Base-by-base conservation (phyloP, 2,797 vertebrate species). In the Acrossocheilus wenchowensis region DNA sequence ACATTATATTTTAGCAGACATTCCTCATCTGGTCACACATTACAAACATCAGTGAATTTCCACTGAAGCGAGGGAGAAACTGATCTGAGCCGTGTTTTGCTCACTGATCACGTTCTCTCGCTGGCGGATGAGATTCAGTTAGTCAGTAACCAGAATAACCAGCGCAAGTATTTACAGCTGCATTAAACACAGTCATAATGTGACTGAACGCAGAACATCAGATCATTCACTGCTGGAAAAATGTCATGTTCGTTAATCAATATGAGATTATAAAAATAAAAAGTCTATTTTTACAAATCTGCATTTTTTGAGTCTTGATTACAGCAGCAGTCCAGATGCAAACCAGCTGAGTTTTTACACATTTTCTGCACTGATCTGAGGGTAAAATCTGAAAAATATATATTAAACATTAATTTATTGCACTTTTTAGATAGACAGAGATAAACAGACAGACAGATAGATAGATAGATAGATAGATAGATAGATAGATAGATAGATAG, bases 101-200 rank as follows among this genome's bases (percentile, higher is more conserved):
- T 69, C 68, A 2, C 26, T 0, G 66, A 69, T 72, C 68, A 41
- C 21, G 68, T 41, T 23, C 68, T 5, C 21, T 23, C 8, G 4
- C 19, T 0, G 68, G 2, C 71, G 30, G 43, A 17, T 12, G 73
- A 77, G 26, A 11, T 2, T 0, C 0, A 54, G 74, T 78, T 9
- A 78, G 75, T 57, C 2, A 78, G 50, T 78, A 78, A 78, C 75
- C 75, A 57, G 75, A 77, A 54, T 12, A 54, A 77, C 74, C 0
- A 54, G 48, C 10, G 0, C 39, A 72, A 5, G 69, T 0, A 10
- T 52, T 54, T 77, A 77, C 50, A 39, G 74, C 19, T 1, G 19
- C 19, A 6, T 77, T 21, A 75, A 75, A 19, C 43, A 2, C 2
- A 7, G n/a, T 74, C 2, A 1, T 41, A 9, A 41, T 23, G 36